Evolutionary conservation across 2,113 vertebrate species (phyloP), one percentile per base, ranked within the genome.

Genomic region (Varanus salvator): DNA sequence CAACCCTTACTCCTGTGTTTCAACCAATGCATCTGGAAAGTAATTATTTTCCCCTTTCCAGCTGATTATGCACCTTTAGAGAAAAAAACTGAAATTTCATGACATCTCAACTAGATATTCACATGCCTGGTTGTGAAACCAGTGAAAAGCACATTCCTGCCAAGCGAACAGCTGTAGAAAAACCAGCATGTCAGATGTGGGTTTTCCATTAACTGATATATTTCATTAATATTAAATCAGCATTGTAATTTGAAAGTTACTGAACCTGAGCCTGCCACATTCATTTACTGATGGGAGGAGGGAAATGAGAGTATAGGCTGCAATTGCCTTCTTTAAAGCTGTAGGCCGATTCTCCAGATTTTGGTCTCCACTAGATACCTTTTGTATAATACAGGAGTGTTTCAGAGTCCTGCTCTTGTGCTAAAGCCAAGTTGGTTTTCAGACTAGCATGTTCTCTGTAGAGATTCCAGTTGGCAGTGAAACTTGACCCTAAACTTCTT

Each of bases 281-380:
- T 48, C 15, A 8, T 60, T 60, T 82, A 50, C 80, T 92, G 88
- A 74, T 90, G 72, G 52, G 9, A 66, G 92, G 90, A 69, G 44
- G 87, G 72, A 85, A 74, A 2, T 3, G 71, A 82, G 4, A 17
- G 23, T 44, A 0, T 84, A 2, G n/a, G 19, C 31, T 88, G 8
- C 50, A 74, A 69, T 38, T 78, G 5, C 1, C 76, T 44, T 91
- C 64, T 84, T 0, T 23, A 76, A 2, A 52, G 17, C 27, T 25
- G n/a, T 11, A 12, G 57, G n/a, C 3, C 34, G 23, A 8, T 31
- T 64, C 34, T 44, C 21, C 81, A 44, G 23, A 44, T 66, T 52
- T 85, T 31, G 15, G 15, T 23, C 44, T 27, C 14, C 3, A 29
- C 6, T 69, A 69, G 66, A 50, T 27, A 23, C 38, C 48, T 50